phyloP scores from a whole-genome alignment of 2,797 vertebrate species.

The Mus caroli region DNA sequence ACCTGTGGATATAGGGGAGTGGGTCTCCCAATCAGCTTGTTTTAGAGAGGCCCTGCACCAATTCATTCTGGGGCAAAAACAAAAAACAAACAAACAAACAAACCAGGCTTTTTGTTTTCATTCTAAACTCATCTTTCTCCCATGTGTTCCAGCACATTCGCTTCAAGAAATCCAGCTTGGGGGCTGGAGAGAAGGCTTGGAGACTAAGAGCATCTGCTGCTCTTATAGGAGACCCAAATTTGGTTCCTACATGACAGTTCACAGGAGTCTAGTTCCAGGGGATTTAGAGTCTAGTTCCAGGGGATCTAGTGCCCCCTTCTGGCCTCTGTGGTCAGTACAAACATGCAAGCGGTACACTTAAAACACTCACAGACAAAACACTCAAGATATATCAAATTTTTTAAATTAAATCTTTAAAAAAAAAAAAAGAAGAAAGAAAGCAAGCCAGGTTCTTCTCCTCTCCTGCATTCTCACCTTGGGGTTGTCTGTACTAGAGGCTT shows the following conservation, averaged over 20 bases:
- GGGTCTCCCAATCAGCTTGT: constrained; percentile 65
- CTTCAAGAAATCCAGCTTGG: constrained; percentile 37
- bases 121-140: constrained; percentile 10
- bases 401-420: neutral
- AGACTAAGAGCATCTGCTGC: neutral
- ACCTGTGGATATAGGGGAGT: neutral
- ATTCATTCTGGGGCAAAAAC: constrained; percentile 11
- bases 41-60: constrained; percentile 25
- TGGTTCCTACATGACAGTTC: neutral
- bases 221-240: neutral
- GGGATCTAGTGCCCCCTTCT: neutral
- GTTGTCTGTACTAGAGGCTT: constrained; percentile 97
- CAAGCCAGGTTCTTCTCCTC: neutral
- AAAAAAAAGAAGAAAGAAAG: neutral
- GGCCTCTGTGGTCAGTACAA: neutral
- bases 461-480: constrained; percentile 91
- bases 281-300: neutral
- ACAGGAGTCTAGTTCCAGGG: neutral
- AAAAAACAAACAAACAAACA: neutral
- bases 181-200: neutral
- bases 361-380: neutral
- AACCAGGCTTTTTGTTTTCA: neutral
- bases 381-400: neutral
- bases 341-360: neutral
- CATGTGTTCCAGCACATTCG: neutral